Base-by-base conservation (phyloP, 2,797 vertebrate species). In the Alcedo atthis region DNA sequence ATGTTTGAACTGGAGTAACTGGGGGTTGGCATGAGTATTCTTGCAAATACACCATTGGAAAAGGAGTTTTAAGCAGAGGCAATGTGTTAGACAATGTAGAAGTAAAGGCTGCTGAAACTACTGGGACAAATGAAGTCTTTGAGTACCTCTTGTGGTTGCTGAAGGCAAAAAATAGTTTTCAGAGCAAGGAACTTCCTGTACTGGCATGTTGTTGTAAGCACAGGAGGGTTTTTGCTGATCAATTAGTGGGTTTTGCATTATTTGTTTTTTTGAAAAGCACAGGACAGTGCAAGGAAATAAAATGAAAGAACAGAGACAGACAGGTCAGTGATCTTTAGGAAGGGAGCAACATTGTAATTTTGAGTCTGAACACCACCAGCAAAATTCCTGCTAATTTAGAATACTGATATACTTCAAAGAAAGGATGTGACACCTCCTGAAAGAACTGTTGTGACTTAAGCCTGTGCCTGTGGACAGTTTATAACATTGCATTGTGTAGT, bases 131-230 rank as follows among this genome's bases (percentile, higher is more conserved):
- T 6, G 6, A 90, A 80, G 92, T 43, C 87, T 91, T 40, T 32
- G 94, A 95, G 89, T 76, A 92, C 93, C 93, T 95, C 93, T 95
- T 85, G 95, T 95, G 87, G 85, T 20, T 91, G 87, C 55, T 81
- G 51, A 81, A 83, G 66, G 92, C 22, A 91, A 82, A 69, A 68
- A 54, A 61, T 53, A 62, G 58, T 85, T 89, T 69, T 26, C 14
- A 87, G 69, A 84, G 59, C 20, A 66, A 85, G 55, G 37, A 79
- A 15, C 24, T 70, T 76, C 37, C 58, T 81, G 32, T 12, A 51
- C 33, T 69, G 54, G 64, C 19, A 24, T 19, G 48, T 62, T 94
- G 87, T 58, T 68, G 42, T 22, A 28, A 54, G 69, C 25, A 61
- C 25, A 43, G 58, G 71, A 64, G 54, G 30, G 76, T 33, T 63